Conservation (phyloP, 2,797 vertebrate species). For the Coranthus polyacanthus region DNA sequence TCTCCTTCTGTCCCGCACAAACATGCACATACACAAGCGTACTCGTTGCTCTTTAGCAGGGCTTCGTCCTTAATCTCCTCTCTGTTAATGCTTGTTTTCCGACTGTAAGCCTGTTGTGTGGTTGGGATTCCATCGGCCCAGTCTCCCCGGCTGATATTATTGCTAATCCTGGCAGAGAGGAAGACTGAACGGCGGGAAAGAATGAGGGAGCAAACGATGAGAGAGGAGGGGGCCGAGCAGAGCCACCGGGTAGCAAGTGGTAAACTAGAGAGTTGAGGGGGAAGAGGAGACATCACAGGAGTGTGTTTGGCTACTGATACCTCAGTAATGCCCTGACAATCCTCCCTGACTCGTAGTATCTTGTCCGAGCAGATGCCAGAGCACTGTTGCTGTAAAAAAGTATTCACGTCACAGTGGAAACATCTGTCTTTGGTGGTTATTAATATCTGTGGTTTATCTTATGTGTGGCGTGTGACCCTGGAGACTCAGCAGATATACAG, state of each 20-base stretch:
- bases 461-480: conserved; percentile 10
- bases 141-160: conserved; percentile 49
- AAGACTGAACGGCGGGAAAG: conserved; percentile 4
- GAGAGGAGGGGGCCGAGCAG: conserved; percentile 31
- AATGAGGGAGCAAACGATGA: conserved; percentile 11
- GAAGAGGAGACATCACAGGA: conserved; percentile 23
- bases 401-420: conserved; percentile 26
- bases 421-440: conserved; percentile 35
- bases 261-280: conserved; percentile 24
- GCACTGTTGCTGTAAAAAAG: conserved; percentile 20
- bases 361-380: conserved; percentile 20
- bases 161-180: conserved; percentile 57
- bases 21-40: conserved; percentile 4
- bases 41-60: conserved; percentile 39
- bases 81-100: conserved; percentile 58
- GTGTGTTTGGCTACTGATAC: conserved; percentile 56
- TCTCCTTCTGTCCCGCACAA: conserved; percentile 22
- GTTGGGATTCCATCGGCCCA: conserved; percentile 29
- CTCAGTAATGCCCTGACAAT: conserved; percentile 62
- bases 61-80: conserved; percentile 47
- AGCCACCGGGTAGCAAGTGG: conserved; percentile 14
- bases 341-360: conserved; percentile 35
- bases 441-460: conserved; percentile 28
- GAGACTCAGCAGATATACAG: background rate
- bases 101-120: conserved; percentile 48